Base-by-base conservation (phyloP, 2,797 vertebrate species). In the Percopsis omiscomaycus region DNA sequence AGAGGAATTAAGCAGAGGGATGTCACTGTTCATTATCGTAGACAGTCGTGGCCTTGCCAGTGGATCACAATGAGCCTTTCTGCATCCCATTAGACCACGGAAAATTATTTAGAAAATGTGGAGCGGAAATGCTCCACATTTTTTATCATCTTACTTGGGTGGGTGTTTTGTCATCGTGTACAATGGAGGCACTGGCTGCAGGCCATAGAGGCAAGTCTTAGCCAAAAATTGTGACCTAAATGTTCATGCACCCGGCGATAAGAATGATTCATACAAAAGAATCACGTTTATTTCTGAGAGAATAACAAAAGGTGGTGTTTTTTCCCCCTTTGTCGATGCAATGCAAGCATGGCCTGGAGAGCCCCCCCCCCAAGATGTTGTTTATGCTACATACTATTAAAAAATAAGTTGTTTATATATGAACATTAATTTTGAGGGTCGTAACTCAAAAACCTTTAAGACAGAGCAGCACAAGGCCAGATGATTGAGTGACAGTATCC, bases 221-320 rank as follows among this genome's bases (percentile, higher is more conserved):
- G 66, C 66, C 59, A 59, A 79, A 32, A 64, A n/a, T 59, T 54
- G 44, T 82, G 84, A 85, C 80, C 81, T 77, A 79, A 77, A 85
- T 87, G 75, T 74, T 79, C 61, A 71, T 28, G 58, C 64, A 63
- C 58, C 71, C 28, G n/a, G 47, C 73, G 59, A 80, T 79, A 73
- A 67, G 61, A 79, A 42, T 63, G 62, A 79, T 71, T 83, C 68
- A 68, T 69, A 72, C 9, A 62, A 49, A 61, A 68, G 60, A 32
- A 10, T 61, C 29, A 64, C 1, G 61, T 64, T 55, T 62, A 74
- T 74, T 55, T 67, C 66, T 64, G 50, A 16, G 32, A 37, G 29
- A 55, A 30, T 22, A 56, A 27, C 45, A 46, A 50, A 32, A 45
- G 22, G 15, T 16, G 22, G 22, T 22, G 22, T 22, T 22, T 22